Evolutionary conservation across 2,888 invertebrate species (phyloP), one percentile per base, ranked within the genome.

Genomic region (Megaustenia siamemsis): DNA sequence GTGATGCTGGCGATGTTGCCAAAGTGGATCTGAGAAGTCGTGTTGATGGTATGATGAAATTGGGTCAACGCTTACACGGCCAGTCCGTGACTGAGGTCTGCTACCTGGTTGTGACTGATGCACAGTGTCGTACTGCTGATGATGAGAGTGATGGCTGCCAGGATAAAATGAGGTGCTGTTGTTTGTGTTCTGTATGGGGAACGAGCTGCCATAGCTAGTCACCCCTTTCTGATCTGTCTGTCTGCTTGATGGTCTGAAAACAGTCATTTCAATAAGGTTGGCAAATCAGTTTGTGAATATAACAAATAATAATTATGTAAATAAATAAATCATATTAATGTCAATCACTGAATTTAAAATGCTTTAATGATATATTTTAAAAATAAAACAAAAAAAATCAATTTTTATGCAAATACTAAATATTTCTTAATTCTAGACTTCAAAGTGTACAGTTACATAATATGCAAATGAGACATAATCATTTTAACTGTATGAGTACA

Each of bases 161-260:
- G 75, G 75, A n/a, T 83, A 73, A 45, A 77, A 68, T 28, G 56
- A n/a, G n/a, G 83, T 77, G 78, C 69, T 80, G 56, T 71, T 71
- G 49, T 71, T 71, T 73, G 86, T 85, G 60, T 87, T 88, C 1
- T 71, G 79, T 75, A 84, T 56, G 66, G 69, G 84, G 66, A 69
- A 81, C n/a, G 85, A 69, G 43, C 86, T 87, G 53, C 83, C 78
- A 49, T 84, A 83, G 0, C 82, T 85, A 5, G 80, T 77, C 79
- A 77, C 56, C 60, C 63, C 28, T 77, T 71, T 63, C 15, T 80
- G 53, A 12, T 85, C 85, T 45, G 80, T 49, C 76, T 83, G 86
- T 35, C 77, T 76, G 56, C 85, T 85, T 28, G 83, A 60, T 35
- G 83, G 80, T 53, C 86, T 86, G 84, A 66, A 77, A 85, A 1